These are phyloP conservation scores for Drosophila ochracea DNA, from an alignment of 2,888 invertebrate genomes.

Conservation along the genomic window DNA sequence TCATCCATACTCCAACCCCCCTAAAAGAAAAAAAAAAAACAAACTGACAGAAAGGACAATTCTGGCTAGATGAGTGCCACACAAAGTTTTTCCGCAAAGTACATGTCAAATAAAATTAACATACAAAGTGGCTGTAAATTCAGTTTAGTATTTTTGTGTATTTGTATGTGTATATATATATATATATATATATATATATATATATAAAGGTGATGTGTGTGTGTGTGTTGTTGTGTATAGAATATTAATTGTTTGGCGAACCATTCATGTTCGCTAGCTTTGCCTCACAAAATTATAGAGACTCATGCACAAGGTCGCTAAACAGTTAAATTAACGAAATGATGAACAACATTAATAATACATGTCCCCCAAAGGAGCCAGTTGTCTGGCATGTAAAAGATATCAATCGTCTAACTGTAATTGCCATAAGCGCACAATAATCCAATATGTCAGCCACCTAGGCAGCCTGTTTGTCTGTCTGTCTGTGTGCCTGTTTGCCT, in stretches of 20 bases:
- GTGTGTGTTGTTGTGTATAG: constrained; percentile 16
- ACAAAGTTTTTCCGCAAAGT: constrained; percentile 33
- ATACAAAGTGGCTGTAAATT: constrained; percentile 50
- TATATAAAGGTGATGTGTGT: neutral
- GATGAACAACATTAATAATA: constrained; percentile 36
- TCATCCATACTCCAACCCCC: neutral
- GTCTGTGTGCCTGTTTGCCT: neutral
- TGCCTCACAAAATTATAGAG: neutral
- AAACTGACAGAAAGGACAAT: constrained; percentile 16
- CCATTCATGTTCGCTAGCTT: neutral
- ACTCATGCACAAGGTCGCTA: constrained; percentile 5
- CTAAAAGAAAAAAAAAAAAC: no score
- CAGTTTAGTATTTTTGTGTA: constrained; percentile 7
- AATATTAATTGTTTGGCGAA: constrained; percentile 45
- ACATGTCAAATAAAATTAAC: constrained; percentile 60
- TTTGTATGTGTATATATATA: neutral
- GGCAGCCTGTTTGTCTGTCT: neutral
- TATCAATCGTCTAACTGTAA: constrained; percentile 54
- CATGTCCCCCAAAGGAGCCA: constrained; percentile 25
- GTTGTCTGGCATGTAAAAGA: constrained; percentile 31
- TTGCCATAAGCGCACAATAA: constrained; percentile 33
- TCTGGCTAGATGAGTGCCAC: constrained; percentile 25
- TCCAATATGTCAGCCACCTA: constrained; percentile 34
- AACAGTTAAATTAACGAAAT: constrained; percentile 12
- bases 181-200: neutral